These are phyloP conservation scores for Megamerina dolium DNA, from an alignment of 2,888 invertebrate species.

Conservation along the genomic window DNA sequence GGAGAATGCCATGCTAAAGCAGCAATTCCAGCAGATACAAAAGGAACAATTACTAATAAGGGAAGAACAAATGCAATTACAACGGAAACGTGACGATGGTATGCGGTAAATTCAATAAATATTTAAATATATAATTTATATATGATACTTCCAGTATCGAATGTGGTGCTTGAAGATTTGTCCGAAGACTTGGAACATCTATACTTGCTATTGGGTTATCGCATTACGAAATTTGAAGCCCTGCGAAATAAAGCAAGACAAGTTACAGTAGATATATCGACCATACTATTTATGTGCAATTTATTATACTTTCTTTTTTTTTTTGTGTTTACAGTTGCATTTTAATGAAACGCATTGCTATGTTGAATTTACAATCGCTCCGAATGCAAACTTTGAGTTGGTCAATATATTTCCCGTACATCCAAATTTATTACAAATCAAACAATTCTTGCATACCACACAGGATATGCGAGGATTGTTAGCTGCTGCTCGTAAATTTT, in stretches of 20 bases:
- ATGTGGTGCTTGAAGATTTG: too few relatives aligned
- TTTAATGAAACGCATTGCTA: slow-evolving; percentile 11
- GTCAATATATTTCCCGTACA: background rate
- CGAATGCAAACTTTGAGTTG: too few relatives aligned
- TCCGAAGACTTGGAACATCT: slow-evolving; percentile 7
- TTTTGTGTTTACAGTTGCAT: slow-evolving; percentile 5
- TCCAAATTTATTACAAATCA: background rate
- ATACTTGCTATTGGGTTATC: slow-evolving; percentile 10
- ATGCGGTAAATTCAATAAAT: too few relatives aligned
- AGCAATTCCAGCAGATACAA: too few relatives aligned
- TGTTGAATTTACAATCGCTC: slow-evolving; percentile 7
- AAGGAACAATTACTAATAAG: too few relatives aligned
- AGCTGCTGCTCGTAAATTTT: too few relatives aligned
- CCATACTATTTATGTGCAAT: too few relatives aligned
- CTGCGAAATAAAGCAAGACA: slow-evolving; percentile 3
- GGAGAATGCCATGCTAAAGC: too few relatives aligned
- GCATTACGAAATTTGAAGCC: slow-evolving; percentile 6
- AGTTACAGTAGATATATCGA: slow-evolving; percentile 14
- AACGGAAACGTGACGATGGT: too few relatives aligned
- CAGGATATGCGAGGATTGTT: background rate
- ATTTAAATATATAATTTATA: too few relatives aligned
- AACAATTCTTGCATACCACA: background rate
- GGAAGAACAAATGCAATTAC: too few relatives aligned
- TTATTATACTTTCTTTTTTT: background rate
- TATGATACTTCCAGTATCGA: too few relatives aligned